These are phyloP conservation scores for Microcaecilia unicolor DNA, from an alignment of 2,797 vertebrate genomes.

Conservation along the genomic window DNA sequence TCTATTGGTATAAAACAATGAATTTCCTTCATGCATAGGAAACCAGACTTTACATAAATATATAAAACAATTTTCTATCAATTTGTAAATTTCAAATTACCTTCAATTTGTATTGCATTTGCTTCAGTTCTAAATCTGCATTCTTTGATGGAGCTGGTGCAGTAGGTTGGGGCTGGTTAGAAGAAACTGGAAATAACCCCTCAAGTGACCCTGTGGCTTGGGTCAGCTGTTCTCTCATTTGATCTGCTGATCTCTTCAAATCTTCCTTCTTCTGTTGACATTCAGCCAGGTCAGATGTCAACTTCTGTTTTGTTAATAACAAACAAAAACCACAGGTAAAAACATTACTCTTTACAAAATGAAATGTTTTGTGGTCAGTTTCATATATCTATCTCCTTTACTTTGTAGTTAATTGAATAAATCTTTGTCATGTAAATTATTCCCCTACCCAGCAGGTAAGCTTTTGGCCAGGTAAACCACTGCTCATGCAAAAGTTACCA, in stretches of 20 bases:
- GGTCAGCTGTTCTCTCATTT: constrained; percentile 54
- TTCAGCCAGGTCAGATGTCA: constrained; percentile 69
- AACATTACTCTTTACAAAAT: too few species aligned
- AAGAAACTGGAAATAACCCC: constrained; percentile 17
- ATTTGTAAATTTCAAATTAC: constrained; percentile 43
- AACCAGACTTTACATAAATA: too few species aligned
- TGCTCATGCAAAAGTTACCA: too few species aligned
- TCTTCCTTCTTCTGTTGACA: constrained; percentile 77
- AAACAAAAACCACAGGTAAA: too few species aligned
- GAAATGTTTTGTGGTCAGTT: too few species aligned
- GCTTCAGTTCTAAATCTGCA: constrained; percentile 73
- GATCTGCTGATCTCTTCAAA: constrained; percentile 74
- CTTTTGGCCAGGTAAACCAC: too few species aligned
- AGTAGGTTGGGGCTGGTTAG: constrained; percentile 32
- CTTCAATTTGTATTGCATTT: constrained; percentile 82
- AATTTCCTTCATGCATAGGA: too few species aligned
- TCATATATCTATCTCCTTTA: too few species aligned
- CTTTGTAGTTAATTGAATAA: too few species aligned
- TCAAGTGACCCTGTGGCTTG: constrained; percentile 47
- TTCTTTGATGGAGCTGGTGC: constrained; percentile 50
- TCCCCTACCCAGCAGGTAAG: too few species aligned
- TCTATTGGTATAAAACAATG: too few species aligned
- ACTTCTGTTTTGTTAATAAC: constrained; percentile 54
- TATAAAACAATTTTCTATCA: background rate
- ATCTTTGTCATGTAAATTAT: too few species aligned